These are phyloP conservation scores for Delphinapterus leucas DNA, from an alignment of 2,113 vertebrate genomes.

Conservation along the genomic window DNA sequence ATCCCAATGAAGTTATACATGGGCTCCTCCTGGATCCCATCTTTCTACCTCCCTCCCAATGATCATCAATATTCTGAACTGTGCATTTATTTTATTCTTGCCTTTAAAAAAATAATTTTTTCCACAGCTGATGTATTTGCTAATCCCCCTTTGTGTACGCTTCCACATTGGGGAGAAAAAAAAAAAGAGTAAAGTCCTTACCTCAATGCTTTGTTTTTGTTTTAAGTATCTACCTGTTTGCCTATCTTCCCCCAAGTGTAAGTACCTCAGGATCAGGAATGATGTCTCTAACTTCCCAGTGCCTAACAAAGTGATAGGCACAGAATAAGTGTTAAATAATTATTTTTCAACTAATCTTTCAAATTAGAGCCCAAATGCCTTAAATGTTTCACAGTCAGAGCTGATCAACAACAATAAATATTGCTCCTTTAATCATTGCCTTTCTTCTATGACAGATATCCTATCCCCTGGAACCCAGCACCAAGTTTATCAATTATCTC, in stretches of 20 bases:
- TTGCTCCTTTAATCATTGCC: neutral
- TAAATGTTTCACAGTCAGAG: neutral
- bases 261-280: neutral
- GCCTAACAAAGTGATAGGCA: neutral
- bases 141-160: neutral
- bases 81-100: neutral
- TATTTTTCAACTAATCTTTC: constrained; percentile 41
- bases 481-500: neutral
- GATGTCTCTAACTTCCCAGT: neutral
- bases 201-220: neutral
- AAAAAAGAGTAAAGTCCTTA: neutral
- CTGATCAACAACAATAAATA: neutral
- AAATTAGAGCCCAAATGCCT: neutral
- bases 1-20: neutral
- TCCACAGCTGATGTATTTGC: neutral
- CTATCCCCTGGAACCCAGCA: neutral
- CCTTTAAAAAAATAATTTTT: neutral
- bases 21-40: neutral
- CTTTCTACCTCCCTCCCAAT: neutral
- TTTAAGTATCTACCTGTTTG: neutral
- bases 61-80: neutral
- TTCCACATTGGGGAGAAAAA: neutral
- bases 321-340: neutral
- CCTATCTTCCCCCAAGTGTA: neutral
- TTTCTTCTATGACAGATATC: neutral